Percentiles rank a stretch among this genome's conserved stretches.
These are phyloP conservation scores for Athalia circularis DNA, from an alignment of 2,888 invertebrate genomes.

Conservation along the genomic window DNA sequence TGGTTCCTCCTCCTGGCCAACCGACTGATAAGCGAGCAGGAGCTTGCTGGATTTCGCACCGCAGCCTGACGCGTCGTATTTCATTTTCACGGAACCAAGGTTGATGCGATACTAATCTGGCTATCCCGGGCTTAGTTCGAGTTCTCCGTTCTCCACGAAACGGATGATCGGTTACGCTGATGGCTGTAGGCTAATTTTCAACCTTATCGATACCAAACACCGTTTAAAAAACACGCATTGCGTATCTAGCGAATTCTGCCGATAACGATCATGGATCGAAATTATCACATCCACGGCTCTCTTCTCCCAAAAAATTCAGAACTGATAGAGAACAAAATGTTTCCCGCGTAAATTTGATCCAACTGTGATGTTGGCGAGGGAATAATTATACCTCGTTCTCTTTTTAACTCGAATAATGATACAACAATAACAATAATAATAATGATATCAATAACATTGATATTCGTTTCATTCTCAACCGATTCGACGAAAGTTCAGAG, in stretches of 20 bases:
- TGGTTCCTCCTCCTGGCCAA: conserved; percentile 29
- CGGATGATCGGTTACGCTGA: conserved; percentile 38
- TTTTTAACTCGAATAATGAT: no score
- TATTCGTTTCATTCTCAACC: no score
- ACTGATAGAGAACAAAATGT: no score
- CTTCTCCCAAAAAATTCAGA: no score
- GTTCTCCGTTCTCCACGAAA: neutral
- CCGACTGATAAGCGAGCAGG: conserved; percentile 39
- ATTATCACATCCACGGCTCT: no score
- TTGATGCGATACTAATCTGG: conserved; percentile 44
- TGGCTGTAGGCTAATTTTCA: conserved; percentile 31
- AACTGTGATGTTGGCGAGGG: no score
- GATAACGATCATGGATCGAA: neutral
- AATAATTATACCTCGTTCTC: no score
- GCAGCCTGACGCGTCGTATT: conserved; percentile 49
- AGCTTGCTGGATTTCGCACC: conserved; percentile 49
- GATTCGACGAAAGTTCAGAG: no score
- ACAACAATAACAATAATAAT: no score
- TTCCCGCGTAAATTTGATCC: no score
- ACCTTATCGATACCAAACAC: neutral
- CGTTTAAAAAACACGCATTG: neutral
- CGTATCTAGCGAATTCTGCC: neutral
- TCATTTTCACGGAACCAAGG: conserved; percentile 47
- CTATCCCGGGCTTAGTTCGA: conserved; percentile 43
- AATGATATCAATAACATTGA: no score